Evolutionary conservation across 2,888 invertebrate species (phyloP).

Genomic region (Pemphredon lugubris): DNA sequence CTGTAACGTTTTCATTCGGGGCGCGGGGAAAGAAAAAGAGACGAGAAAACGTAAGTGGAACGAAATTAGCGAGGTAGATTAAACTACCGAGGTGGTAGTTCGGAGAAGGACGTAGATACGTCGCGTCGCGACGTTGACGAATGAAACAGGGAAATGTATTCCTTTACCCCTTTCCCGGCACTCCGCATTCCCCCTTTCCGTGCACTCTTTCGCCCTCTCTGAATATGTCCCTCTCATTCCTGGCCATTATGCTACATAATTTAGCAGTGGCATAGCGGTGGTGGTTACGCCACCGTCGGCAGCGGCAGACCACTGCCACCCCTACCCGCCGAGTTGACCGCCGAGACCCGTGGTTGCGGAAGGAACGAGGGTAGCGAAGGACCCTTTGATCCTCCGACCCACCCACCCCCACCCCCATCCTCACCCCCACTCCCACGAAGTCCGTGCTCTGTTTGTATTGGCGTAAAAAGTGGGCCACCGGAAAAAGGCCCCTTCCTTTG

Average conservation of each 20-base stretch:
- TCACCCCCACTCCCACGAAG: conserved; percentile 33
- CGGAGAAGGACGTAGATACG: conserved; percentile 10
- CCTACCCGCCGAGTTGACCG: conserved; percentile 65
- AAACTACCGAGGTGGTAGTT: conserved; percentile 56
- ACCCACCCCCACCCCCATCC: conserved; percentile 24
- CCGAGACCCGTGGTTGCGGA: conserved; percentile 49
- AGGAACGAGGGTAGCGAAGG: conserved; percentile 55
- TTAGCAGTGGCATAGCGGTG: conserved; percentile 66
- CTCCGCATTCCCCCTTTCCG: conserved; percentile 4
- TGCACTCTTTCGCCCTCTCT: conserved; percentile 20
- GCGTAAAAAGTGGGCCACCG: conserved; percentile 64
- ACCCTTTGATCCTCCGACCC: conserved; percentile 67
- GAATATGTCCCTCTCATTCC: conserved; percentile 21
- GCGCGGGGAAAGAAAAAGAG: conserved; percentile 49
- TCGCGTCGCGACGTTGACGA: conserved; percentile 73
- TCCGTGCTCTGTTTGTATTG: conserved; percentile 62
- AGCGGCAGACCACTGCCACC: conserved; percentile 59
- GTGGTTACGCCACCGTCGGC: conserved; percentile 56
- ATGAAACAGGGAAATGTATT: conserved; percentile 72
- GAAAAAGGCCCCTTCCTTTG: conserved; percentile 42
- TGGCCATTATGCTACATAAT: conserved; percentile 77
- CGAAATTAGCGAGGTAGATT: conserved; percentile 68
- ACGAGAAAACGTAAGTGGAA: conserved; percentile 61
- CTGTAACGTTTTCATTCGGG: conserved; percentile 28
- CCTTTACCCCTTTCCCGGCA: conserved; percentile 35